Percentiles rank a stretch among this genome's conserved stretches.
These are phyloP conservation scores for Reticulitermes speratus DNA, from an alignment of 1,140 invertebrate species.

Conservation along the genomic window DNA sequence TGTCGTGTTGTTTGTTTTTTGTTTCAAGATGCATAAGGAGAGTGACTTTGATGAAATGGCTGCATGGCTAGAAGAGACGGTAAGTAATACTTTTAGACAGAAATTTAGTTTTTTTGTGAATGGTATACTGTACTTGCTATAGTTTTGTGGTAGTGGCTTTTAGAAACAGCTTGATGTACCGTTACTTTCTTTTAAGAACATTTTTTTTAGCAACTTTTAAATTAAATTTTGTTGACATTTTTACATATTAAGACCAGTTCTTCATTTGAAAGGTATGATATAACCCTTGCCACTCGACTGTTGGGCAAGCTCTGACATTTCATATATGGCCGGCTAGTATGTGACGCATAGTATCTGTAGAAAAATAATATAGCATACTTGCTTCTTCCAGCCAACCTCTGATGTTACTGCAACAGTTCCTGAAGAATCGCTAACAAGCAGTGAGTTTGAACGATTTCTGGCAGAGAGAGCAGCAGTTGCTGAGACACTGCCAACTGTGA, in stretches of 20 bases:
- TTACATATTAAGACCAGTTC: too few relatives aligned
- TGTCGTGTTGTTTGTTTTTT: slow-evolving; percentile 43
- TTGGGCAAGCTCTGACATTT: too few relatives aligned
- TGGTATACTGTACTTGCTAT: too few relatives aligned
- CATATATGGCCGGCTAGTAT: too few relatives aligned
- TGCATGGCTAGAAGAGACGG: slow-evolving; percentile 77
- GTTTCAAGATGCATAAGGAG: slow-evolving; percentile 69
- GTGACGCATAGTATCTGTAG: too few relatives aligned
- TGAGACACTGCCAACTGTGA: slow-evolving; percentile 59
- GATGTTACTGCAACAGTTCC: slow-evolving; percentile 40
- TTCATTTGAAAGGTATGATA: too few relatives aligned
- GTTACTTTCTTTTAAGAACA: not conserved
- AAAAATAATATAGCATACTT: too few relatives aligned
- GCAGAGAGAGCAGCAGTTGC: slow-evolving; percentile 84
- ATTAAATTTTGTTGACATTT: too few relatives aligned
- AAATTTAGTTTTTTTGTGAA: too few relatives aligned
- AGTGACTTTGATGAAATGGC: slow-evolving; percentile 93
- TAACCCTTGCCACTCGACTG: too few relatives aligned
- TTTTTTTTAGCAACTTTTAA: too few relatives aligned
- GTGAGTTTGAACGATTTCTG: slow-evolving; percentile 91
- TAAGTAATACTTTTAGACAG: slow-evolving; percentile 45
- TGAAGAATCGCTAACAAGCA: slow-evolving; percentile 76
- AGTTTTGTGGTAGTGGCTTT: not conserved
- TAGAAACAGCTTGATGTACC: not conserved
- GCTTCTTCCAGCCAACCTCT: slow-evolving; percentile 37